Percentiles rank a stretch among this genome's conserved stretches.
Conservation (phyloP, 2,113 vertebrate species). For the Cryptotis parvus region DNA sequence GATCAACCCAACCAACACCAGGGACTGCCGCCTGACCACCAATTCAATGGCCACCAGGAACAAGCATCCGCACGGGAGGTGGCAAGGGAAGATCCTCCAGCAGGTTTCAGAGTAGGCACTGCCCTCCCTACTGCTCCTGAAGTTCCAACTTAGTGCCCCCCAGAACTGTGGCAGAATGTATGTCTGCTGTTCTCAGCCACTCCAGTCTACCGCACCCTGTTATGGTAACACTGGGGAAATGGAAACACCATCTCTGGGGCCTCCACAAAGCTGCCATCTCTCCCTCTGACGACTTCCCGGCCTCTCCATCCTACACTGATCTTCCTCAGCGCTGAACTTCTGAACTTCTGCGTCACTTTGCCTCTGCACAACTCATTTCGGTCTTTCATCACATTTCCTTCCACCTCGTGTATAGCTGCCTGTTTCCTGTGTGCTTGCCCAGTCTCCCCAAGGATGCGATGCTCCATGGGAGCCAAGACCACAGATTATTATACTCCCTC, state of each 20-base stretch:
- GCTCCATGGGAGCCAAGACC: background rate
- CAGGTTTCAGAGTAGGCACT: background rate
- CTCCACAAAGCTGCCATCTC: fast-evolving
- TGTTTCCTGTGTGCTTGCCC: slow-evolving; percentile 30
- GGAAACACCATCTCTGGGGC: fast-evolving
- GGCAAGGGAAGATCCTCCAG: background rate
- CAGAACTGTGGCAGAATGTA: background rate
- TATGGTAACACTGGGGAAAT: background rate
- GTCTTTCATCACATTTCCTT: slow-evolving; percentile 8
- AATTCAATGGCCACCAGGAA: background rate
- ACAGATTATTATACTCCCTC: background rate
- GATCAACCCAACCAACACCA: no score
- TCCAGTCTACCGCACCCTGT: no score
- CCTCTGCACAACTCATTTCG: background rate
- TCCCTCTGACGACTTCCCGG: background rate
- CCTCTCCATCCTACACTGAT: background rate
- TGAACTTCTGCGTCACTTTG: background rate
- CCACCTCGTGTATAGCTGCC: background rate
- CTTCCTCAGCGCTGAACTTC: slow-evolving; percentile 18
- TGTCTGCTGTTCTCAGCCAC: background rate
- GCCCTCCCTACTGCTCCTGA: background rate
- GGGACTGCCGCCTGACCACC: fast-evolving
- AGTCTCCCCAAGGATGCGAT: background rate
- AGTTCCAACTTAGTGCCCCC: background rate
- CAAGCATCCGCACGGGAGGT: no score